phyloP scores from a whole-genome alignment of 2,113 vertebrate species.

The Siniperca chuatsi region DNA sequence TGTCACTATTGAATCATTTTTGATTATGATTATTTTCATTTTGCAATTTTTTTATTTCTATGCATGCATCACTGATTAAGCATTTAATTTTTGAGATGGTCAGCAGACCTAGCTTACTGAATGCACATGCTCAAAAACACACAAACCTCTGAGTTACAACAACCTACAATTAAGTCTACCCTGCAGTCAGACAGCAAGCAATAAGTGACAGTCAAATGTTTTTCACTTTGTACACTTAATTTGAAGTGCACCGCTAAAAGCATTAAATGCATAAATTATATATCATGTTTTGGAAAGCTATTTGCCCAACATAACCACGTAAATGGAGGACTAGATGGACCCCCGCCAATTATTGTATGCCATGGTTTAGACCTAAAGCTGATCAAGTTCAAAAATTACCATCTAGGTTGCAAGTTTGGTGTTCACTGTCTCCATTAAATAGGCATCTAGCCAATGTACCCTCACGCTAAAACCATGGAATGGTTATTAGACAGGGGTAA shows the following conservation, averaged over 20 bases:
- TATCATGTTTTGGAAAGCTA: background rate
- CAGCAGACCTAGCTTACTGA: background rate
- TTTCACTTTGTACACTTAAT: background rate
- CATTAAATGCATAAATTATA: background rate
- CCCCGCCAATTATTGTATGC: background rate
- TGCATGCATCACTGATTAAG: background rate
- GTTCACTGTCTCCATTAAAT: background rate
- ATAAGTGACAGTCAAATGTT: slow-evolving; percentile 12
- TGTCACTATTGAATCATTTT: background rate
- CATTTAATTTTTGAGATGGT: background rate
- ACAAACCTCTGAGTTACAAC: slow-evolving; percentile 1
- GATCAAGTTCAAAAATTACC: background rate
- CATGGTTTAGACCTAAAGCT: background rate
- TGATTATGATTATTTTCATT: no score
- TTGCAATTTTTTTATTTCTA: background rate
- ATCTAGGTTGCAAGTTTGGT: background rate
- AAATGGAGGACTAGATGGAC: background rate
- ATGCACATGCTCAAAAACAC: background rate
- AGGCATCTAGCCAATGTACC: background rate
- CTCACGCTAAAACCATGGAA: background rate
- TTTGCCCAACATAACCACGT: background rate
- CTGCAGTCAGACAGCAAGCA: background rate
- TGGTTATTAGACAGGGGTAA: background rate
- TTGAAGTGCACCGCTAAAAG: background rate
- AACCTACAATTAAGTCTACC: background rate